These are phyloP conservation scores for human (Homo sapiens) DNA, from an alignment of 2,113 vertebrate species.

Conservation along the genomic window GRCh38 chr3:59941501-59942000, in stretches of 20 bases:
- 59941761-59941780: rapidly evolving
- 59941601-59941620: background rate
- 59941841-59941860: background rate
- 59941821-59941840: background rate
- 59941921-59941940: background rate
- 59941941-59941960: background rate
- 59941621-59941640: background rate
- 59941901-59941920: background rate
- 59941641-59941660: background rate
- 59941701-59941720: background rate
- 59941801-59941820: background rate
- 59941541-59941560: background rate
- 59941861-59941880: background rate
- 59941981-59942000: background rate
- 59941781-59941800: background rate
- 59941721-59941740: background rate
- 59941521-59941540: background rate
- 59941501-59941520: background rate
- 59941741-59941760: background rate
- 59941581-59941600: background rate
- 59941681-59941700: background rate
- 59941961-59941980: background rate
- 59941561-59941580: background rate
- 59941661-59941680: background rate
- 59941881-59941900: background rate